Evolutionary conservation across 1,140 invertebrate genomes (phyloP), one percentile per base, ranked within the genome.

Genomic region (Probaryconus sp.): DNA sequence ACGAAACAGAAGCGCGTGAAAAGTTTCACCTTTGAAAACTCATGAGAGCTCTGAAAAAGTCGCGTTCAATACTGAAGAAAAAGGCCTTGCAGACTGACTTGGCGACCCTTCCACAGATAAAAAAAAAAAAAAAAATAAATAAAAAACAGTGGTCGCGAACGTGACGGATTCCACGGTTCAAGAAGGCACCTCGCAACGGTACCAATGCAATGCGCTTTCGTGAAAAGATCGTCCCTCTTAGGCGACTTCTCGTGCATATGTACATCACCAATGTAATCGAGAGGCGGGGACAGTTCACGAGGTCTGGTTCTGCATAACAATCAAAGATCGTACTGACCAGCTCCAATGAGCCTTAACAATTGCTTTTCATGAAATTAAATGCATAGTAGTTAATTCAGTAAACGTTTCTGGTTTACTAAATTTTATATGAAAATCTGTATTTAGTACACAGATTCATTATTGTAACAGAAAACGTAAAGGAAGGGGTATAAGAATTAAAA

Each of bases 141-240:
- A n/a, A n/a, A n/a, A n/a, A n/a, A n/a, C n/a, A n/a, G n/a, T n/a
- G n/a, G 26, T 43, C 47, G 30, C 21, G 47, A 77, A 84, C 79
- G 81, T 81, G 80, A 81, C 56, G 77, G 75, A 83, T 79, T 79
- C 78, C 75, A 53, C 40, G 20, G 43, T 67, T 67, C 47, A 64
- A 64, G 65, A 65, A 76, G 69, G 70, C 63, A 38, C 51, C 64
- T 42, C 35, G 28, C 74, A 69, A 70, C 60, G 75, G 67, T 71
- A 78, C 60, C 53, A 48, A 70, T 70, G 58, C 76, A 51, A 71
- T 53, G 76, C 53, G 55, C 70, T 77, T 74, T 78, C 61, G 71
- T 53, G 67, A 63, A 70, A 77, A 73, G 56, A 50, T 58, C 17
- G 61, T 67, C 60, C 42, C 58, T 63, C 65, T 47, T 51, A 37